A percentile compares a stretch with the other conserved stretches of the same genome.
Evolutionary conservation across 2,888 invertebrate species (phyloP).

Genomic region (Orchesella flavescens): DNA sequence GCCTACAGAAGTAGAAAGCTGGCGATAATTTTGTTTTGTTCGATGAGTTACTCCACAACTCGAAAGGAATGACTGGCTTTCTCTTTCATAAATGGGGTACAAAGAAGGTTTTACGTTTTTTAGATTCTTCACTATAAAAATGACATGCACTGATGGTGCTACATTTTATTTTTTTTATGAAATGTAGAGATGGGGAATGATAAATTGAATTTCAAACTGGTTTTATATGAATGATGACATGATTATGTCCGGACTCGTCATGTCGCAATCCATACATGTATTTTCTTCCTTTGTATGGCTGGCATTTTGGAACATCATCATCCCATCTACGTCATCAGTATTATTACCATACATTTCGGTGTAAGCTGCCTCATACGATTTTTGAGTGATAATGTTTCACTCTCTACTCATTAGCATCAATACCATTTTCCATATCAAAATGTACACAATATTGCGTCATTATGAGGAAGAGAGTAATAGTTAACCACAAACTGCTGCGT

Average conservation of each 20-base stretch:
- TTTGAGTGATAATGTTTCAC: slow-evolving; percentile 9
- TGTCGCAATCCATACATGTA: not conserved
- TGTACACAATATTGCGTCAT: not conserved
- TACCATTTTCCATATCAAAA: not conserved
- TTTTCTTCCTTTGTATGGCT: not conserved
- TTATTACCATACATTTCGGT: not conserved
- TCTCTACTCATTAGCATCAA: not conserved
- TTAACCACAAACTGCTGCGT: not conserved
- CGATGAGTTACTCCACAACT: too few species aligned
- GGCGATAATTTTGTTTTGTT: too few species aligned
- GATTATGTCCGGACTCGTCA: slow-evolving; percentile 57
- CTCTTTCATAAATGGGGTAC: not conserved
- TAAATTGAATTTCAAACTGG: slow-evolving; percentile 70
- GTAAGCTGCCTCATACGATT: not conserved
- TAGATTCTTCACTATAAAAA: not conserved
- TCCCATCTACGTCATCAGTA: not conserved
- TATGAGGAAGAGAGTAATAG: not conserved
- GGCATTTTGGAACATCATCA: slow-evolving; percentile 22
- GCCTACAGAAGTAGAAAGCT: too few species aligned
- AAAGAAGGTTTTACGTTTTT: not conserved
- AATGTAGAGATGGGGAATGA: slow-evolving; percentile 62
- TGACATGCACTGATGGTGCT: slow-evolving; percentile 37
- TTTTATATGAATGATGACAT: slow-evolving; percentile 69
- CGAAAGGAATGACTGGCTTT: slow-evolving; percentile 22
- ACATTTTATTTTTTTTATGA: not conserved